A percentile compares a stretch with the other conserved stretches of the same genome.
Evolutionary conservation across 2,113 vertebrate genomes (phyloP).

Genomic region (Gobius niger): DNA sequence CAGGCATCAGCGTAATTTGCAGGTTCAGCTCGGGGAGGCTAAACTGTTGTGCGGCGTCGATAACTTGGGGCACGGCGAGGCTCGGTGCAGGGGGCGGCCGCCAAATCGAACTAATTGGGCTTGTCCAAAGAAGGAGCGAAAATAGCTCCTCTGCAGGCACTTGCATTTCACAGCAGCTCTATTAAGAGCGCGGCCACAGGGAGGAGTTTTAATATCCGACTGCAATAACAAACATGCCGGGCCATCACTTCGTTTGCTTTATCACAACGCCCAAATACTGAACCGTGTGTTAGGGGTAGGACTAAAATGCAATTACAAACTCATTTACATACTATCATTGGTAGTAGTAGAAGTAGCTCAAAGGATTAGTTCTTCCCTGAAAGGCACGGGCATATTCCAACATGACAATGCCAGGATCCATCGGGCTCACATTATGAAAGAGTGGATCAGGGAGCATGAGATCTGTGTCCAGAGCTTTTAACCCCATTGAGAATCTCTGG

Average conservation of each 20-base stretch:
- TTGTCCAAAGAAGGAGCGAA: constrained; percentile 46
- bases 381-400: too few relatives aligned
- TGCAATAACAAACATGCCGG: constrained; percentile 35
- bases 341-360: too few relatives aligned
- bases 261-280: too few relatives aligned
- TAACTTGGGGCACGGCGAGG: constrained; percentile 22
- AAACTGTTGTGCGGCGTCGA: constrained; percentile 10
- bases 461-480: too few relatives aligned
- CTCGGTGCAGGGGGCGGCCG: constrained; percentile 32
- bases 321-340: too few relatives aligned
- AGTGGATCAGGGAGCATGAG: too few relatives aligned
- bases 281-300: too few relatives aligned
- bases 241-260: background rate
- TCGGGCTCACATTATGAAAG: too few relatives aligned
- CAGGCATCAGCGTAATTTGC: constrained; percentile 30
- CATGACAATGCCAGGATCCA: too few relatives aligned
- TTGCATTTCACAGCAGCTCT: constrained; percentile 46
- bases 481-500: too few relatives aligned
- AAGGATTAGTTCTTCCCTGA: too few relatives aligned
- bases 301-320: too few relatives aligned
- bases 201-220: constrained; percentile 41
- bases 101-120: constrained; percentile 62
- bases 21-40: constrained; percentile 32
- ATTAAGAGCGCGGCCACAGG: constrained; percentile 45
- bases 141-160: constrained; percentile 50